phyloP scores from a whole-genome alignment of 2,113 vertebrate genomes.

The Cyprinodon variegatus region DNA sequence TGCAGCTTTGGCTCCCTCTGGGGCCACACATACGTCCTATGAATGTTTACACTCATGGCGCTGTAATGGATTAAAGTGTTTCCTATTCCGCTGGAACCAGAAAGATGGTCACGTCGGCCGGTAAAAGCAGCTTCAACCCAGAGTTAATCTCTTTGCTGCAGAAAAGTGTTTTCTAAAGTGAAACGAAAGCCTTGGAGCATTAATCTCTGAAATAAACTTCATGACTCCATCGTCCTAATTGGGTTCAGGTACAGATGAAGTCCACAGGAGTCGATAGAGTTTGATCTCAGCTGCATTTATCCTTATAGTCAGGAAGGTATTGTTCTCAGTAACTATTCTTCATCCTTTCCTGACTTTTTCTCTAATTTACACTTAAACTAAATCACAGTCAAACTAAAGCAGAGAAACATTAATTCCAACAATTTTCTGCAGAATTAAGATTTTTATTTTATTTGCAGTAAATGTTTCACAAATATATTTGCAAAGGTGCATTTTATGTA shows the following conservation, averaged over 20 bases:
- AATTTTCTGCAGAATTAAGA: too few relatives aligned
- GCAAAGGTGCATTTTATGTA: too few relatives aligned
- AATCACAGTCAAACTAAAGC: not conserved
- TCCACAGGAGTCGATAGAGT: not conserved
- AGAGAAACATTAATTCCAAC: too few relatives aligned
- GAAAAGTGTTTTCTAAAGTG: not conserved
- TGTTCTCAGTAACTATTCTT: not conserved
- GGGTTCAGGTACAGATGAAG: not conserved
- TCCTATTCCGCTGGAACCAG: slow-evolving; percentile 12
- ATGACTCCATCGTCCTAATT: not conserved
- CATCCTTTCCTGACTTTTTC: not conserved
- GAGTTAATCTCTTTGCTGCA: slow-evolving; percentile 6
- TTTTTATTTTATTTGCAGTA: too few relatives aligned
- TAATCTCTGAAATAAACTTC: not conserved
- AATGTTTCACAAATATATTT: too few relatives aligned
- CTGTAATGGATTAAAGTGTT: slow-evolving; percentile 38
- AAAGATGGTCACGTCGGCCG: slow-evolving; percentile 4
- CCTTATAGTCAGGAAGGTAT: not conserved
- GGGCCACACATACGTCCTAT: slow-evolving; percentile 23
- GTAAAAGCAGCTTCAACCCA: not conserved
- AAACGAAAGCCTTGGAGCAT: not conserved
- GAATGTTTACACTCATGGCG: slow-evolving; percentile 32
- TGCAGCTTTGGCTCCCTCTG: slow-evolving; percentile 39
- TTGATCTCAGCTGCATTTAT: not conserved
- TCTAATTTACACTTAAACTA: not conserved